Percentiles rank a stretch among this genome's conserved stretches.
Conservation (phyloP, 2,888 invertebrate genomes). For the Ptycholaimellus sp. region DNA sequence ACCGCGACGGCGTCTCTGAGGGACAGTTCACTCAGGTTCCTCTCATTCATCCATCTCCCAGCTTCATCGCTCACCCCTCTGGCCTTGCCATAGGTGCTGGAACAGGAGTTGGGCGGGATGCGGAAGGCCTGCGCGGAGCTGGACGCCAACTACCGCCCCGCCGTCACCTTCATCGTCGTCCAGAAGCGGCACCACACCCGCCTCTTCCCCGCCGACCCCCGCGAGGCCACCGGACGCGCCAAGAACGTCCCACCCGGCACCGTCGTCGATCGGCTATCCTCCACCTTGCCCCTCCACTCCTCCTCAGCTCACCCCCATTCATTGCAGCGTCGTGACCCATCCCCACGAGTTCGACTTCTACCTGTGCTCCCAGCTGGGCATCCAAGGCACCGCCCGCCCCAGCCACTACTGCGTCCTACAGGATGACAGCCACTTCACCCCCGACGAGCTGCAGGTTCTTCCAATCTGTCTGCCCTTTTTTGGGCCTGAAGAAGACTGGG, state of each 20-base stretch:
- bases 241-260: conserved; percentile 20
- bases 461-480: no score
- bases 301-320: no score
- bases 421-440: no score
- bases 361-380: conserved; percentile 4
- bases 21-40: conserved; percentile 22
- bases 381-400: no score
- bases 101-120: conserved; percentile 8
- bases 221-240: conserved; percentile 16
- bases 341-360: conserved; percentile 3
- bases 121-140: conserved; percentile 7
- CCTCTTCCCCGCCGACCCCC: conserved; percentile 14
- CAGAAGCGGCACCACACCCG: conserved; percentile 19
- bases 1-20: conserved; percentile 22
- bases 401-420: no score
- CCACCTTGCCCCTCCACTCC: no score
- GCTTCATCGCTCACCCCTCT: no score
- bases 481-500: no score
- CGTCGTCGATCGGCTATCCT: no score
- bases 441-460: no score
- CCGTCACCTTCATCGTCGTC: conserved; percentile 14
- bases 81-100: no score
- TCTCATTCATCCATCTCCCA: no score
- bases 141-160: conserved; percentile 6
- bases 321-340: background rate